Evolutionary conservation across 1,140 invertebrate species (phyloP), one percentile per base, ranked within the genome.

Genomic region (Dufourea novaeangliae): DNA sequence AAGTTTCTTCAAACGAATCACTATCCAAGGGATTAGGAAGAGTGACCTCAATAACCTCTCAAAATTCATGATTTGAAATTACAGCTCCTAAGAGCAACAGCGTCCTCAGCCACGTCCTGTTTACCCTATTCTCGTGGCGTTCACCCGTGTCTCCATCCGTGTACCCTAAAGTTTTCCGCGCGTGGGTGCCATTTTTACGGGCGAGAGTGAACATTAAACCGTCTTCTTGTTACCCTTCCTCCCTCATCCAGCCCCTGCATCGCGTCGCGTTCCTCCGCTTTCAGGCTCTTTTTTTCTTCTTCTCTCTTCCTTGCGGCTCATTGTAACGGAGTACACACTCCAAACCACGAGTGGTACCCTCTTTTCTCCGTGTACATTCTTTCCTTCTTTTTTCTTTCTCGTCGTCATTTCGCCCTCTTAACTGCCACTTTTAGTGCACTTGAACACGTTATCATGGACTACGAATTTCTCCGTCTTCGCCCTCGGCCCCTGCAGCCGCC

Each of bases 291-390:
- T 14, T 22, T 22, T 52, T 39, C 34, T 34, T 17, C 44, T 29
- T 32, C 46, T 46, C 34, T 50, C 52, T 29, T 54, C 46, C 46
- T 27, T n/a, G 22, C 22, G 34, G 44, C 75, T 72, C 75, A 44
- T 72, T 78, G 67, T 63, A 78, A 71, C 75, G 59, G 68, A 78
- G 44, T 78, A 63, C 59, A 50, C 39, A 63, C 68, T 72, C 75
- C 8, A 78, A 34, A 34, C 59, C n/a, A 27, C 56, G 68, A 71
- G 75, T 68, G 75, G 12, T 64, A 62, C 44, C 44, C 74, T 68
- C 67, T 63, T 29, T 62, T 61, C 44, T 34, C 44, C 25, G 68
- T 72, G 68, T 63, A 71, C 39, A 41, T 72, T 72, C 56, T 62
- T 37, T 46, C 5, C 41, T 14, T 6, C 17, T 44, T 44, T 37